phyloP scores from a whole-genome alignment of 1,140 invertebrate genomes.

The Holotrichia oblita region DNA sequence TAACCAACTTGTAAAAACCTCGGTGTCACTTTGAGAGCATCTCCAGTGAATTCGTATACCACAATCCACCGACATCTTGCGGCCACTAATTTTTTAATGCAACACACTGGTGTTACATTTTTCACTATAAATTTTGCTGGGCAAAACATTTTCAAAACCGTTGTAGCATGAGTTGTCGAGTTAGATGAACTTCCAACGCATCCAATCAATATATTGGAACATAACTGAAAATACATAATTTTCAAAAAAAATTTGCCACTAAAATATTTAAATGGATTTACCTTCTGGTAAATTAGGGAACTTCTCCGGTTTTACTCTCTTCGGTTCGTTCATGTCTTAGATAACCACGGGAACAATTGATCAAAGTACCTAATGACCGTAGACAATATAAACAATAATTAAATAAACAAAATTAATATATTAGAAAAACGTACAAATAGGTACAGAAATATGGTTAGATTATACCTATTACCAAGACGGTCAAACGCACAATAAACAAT shows the following conservation, averaged over 20 bases:
- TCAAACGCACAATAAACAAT: no score
- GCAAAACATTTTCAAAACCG: conserved; percentile 16
- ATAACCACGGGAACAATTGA: no score
- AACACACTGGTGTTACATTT: conserved; percentile 26
- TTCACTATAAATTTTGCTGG: conserved; percentile 23
- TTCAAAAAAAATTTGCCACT: conserved; percentile 21
- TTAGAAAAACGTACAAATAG: no score
- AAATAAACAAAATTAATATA: no score
- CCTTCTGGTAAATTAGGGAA: conserved; percentile 5
- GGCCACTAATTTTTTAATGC: conserved; percentile 3
- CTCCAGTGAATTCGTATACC: conserved; percentile 22
- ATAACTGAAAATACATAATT: conserved; percentile 30
- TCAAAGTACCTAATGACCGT: no score
- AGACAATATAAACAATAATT: no score
- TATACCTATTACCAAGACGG: no score
- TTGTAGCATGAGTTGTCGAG: conserved; percentile 14
- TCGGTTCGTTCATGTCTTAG: conserved; percentile 5
- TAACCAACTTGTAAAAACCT: no score
- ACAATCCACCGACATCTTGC: conserved; percentile 28
- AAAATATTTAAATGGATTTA: conserved; percentile 31
- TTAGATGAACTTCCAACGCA: conserved; percentile 10
- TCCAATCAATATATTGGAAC: conserved; percentile 16
- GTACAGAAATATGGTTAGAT: no score
- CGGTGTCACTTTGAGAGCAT: no score
- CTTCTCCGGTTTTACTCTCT: conserved; percentile 11